Evolutionary conservation across 2,113 vertebrate genomes (phyloP), one percentile per base, ranked within the genome.

Genomic region (Leucosticte australis): DNA sequence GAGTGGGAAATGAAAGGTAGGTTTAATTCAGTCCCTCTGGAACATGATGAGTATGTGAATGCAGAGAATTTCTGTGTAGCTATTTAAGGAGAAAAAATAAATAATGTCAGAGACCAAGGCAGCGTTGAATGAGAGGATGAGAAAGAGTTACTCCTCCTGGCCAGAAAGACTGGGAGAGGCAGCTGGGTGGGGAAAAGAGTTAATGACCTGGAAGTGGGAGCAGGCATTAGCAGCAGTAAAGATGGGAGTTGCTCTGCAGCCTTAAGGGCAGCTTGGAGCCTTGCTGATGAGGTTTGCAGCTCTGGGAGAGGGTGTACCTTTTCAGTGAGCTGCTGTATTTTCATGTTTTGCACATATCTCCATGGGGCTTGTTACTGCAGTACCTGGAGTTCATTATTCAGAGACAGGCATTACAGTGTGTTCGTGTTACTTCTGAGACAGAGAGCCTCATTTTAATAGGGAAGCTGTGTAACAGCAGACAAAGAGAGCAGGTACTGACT

Each of bases 151-250:
- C 76, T 97, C 49, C 46, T 94, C 28, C 65, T 90, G 83, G 69
- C 88, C 93, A 94, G 83, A 96, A 91, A 68, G 88, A 75, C 88
- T 80, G 93, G 92, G 92, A 95, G 93, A 90, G 88, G 92, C 93
- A 71, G 68, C 90, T 93, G 90, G 83, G 92, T 94, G 88, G 90
- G 74, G 94, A 94, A 75, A 79, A 86, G 90, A 93, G 79, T 95
- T 96, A 96, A 96, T 95, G 93, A 96, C 88, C 90, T 96, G 93
- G 93, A 96, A 95, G 94, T 90, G 88, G 80, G 95, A 96, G 69
- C 86, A 81, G 80, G 85, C 88, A 83, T 78, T 89, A 96, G 78
- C 84, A 95, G 82, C 73, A 75, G 65, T 47, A 35, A 64, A 83
- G 78, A 92, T 70, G 56, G 46, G 92, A 92, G 79, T 78, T 83